These are phyloP conservation scores for Listronotus oregonensis DNA, from an alignment of 1,140 invertebrate genomes.

Conservation along the genomic window DNA sequence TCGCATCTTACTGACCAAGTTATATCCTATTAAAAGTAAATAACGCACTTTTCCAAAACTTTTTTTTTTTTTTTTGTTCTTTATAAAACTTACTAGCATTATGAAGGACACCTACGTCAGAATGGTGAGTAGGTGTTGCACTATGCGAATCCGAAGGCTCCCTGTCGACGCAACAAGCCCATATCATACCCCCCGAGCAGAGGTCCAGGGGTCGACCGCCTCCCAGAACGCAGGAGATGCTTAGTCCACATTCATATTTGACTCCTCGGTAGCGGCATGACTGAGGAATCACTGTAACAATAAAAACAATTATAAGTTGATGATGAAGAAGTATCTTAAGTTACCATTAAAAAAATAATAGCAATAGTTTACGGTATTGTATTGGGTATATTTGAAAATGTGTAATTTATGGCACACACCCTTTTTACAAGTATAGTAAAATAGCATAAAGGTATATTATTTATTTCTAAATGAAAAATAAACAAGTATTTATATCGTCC, in stretches of 20 bases:
- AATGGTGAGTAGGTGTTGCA: constrained; percentile 60
- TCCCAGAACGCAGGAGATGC: constrained; percentile 85
- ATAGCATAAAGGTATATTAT: no score
- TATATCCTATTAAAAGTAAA: no score
- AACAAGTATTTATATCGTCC: no score
- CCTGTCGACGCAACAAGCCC: constrained; percentile 89
- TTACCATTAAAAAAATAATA: no score
- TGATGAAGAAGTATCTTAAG: no score
- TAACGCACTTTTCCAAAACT: no score
- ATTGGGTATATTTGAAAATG: no score
- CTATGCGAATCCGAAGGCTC: constrained; percentile 58
- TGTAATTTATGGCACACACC: no score
- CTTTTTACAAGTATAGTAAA: no score
- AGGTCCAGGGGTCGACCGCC: constrained; percentile 86
- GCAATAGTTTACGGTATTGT: no score
- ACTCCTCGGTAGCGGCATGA: constrained; percentile 88
- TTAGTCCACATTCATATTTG: constrained; percentile 85
- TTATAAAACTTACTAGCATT: constrained; percentile 79
- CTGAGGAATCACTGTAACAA: constrained; percentile 84
- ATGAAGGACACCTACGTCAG: constrained; percentile 66
- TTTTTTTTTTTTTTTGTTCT: background rate
- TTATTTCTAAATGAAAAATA: no score
- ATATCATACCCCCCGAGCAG: constrained; percentile 91
- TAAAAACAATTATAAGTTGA: constrained; percentile 7
- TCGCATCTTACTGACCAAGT: no score